These are phyloP conservation scores for Todus mexicanus DNA, from an alignment of 2,797 vertebrate genomes.

Conservation along the genomic window DNA sequence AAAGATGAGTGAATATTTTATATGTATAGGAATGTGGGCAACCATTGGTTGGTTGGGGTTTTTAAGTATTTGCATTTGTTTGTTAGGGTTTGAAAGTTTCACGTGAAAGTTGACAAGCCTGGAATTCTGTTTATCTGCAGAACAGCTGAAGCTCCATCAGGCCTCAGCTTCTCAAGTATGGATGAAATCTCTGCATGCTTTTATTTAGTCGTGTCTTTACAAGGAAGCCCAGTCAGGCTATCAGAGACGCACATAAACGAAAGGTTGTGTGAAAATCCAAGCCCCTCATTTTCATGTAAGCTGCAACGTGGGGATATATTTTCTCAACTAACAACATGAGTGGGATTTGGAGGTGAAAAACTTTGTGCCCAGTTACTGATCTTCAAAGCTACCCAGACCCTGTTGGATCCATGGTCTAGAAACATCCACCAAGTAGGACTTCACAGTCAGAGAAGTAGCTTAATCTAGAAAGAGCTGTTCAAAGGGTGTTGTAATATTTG, in stretches of 20 bases:
- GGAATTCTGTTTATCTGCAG: background rate
- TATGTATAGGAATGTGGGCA: background rate
- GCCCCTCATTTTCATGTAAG: background rate
- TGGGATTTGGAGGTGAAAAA: background rate
- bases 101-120: background rate
- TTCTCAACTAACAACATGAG: background rate
- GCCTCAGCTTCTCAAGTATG: background rate
- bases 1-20: background rate
- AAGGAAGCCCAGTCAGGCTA: background rate
- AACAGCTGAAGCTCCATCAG: background rate
- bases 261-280: background rate
- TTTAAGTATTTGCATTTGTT: background rate
- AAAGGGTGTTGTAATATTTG: background rate
- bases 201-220: background rate
- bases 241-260: background rate
- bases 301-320: background rate
- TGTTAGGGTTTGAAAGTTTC: background rate
- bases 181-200: background rate
- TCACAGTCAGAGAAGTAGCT: background rate
- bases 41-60: background rate
- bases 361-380: background rate
- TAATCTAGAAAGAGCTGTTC: background rate
- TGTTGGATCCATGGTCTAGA: background rate
- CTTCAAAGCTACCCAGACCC: background rate
- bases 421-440: background rate